Conservation (phyloP, 2,888 invertebrate species). For the Brenthis hecate region DNA sequence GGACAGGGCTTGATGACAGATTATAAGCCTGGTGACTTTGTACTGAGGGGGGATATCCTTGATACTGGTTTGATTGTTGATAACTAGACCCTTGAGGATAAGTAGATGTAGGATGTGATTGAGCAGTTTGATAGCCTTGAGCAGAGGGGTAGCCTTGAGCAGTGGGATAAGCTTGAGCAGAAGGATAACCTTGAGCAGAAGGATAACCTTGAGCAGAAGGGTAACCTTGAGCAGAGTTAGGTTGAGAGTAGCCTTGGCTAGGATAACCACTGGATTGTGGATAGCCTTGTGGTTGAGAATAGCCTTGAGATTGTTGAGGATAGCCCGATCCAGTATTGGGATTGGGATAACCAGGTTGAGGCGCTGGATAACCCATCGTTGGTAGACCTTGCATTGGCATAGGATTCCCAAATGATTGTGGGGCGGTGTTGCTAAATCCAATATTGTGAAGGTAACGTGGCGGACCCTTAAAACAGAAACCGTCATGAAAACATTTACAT, state of each 20-base stretch:
- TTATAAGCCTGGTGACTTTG: conserved; percentile 57
- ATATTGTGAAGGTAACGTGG: conserved; percentile 75
- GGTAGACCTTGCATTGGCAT: conserved; percentile 75
- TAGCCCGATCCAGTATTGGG: conserved; percentile 58
- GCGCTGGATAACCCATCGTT: conserved; percentile 67
- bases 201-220: conserved; percentile 46
- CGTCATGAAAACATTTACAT: conserved; percentile 25
- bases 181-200: conserved; percentile 43
- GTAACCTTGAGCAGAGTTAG: conserved; percentile 51
- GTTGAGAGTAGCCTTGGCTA: conserved; percentile 46
- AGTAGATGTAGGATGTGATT: conserved; percentile 43
- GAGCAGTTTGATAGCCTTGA: conserved; percentile 47
- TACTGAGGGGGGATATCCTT: conserved; percentile 55
- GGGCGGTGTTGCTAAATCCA: conserved; percentile 74
- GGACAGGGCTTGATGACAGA: conserved; percentile 54
- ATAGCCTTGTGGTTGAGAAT: conserved; percentile 46
- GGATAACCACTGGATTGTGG: conserved; percentile 50
- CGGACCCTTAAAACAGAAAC: conserved; percentile 69
- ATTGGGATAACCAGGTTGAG: conserved; percentile 57
- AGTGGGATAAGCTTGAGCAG: conserved; percentile 43
- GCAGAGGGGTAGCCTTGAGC: conserved; percentile 48
- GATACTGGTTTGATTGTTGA: conserved; percentile 48
- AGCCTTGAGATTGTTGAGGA: conserved; percentile 59
- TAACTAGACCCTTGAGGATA: conserved; percentile 37
- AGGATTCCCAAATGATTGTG: conserved; percentile 78